Percentiles rank a stretch among this genome's conserved stretches.
Conservation (phyloP, 2,797 vertebrate species). For the Tiaroga cobitis region DNA sequence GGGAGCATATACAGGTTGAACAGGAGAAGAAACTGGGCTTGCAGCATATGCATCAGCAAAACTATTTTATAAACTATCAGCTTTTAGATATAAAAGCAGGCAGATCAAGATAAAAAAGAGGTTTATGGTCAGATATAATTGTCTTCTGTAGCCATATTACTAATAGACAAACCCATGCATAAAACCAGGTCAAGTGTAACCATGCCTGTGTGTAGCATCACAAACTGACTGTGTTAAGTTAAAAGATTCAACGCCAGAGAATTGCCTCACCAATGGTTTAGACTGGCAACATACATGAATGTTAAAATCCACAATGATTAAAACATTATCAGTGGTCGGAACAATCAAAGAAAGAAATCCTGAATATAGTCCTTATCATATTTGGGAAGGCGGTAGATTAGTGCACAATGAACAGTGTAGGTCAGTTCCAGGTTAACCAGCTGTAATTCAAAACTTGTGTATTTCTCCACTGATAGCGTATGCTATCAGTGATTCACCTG, state of each 20-base stretch:
- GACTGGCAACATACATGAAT: neutral
- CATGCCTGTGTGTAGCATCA: neutral
- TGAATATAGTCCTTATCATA: neutral
- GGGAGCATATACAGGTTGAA: no score
- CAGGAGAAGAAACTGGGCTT: no score
- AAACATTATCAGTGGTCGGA: no score
- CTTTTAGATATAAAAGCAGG: neutral
- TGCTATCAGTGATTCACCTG: no score
- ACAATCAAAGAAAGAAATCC: neutral
- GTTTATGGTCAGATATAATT: no score
- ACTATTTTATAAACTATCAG: no score
- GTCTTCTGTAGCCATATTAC: no score
- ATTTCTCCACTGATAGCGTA: conserved; percentile 1
- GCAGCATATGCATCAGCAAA: no score
- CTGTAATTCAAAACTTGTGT: neutral
- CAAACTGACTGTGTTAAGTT: neutral
- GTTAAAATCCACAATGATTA: neutral
- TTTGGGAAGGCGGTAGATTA: neutral
- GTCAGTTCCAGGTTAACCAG: conserved; percentile 1
- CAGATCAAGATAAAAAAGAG: neutral
- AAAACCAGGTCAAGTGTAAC: no score
- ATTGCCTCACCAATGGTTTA: neutral
- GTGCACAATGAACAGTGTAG: neutral
- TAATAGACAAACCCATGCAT: no score
- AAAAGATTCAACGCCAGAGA: neutral